Percentiles rank a stretch among this genome's conserved stretches.
phyloP scores from a whole-genome alignment of 2,113 vertebrate genomes.

The Dipodomys ordii region DNA sequence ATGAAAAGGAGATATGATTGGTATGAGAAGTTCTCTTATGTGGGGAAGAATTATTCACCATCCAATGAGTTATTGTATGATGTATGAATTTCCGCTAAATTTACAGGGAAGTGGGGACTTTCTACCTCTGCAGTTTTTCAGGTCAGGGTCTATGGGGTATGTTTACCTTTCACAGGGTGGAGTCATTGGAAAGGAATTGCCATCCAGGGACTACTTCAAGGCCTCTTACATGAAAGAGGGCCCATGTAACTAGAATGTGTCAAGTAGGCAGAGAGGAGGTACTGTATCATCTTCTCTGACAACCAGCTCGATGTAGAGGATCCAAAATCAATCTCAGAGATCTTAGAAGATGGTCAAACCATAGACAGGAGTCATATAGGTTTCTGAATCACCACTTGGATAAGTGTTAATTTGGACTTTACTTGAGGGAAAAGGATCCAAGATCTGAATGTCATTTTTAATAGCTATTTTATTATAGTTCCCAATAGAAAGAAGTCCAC shows the following conservation, averaged over 20 bases:
- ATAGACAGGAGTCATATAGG: background rate
- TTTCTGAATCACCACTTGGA: slow-evolving; percentile 37
- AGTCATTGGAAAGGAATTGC: background rate
- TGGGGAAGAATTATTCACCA: background rate
- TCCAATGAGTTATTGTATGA: background rate
- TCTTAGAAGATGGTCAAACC: background rate
- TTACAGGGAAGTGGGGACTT: background rate
- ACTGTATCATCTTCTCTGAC: background rate
- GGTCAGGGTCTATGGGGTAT: background rate
- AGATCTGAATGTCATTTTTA: background rate
- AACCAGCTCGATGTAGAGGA: background rate
- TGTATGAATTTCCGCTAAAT: background rate
- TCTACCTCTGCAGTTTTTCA: background rate
- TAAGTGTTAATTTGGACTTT: background rate
- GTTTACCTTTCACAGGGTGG: background rate
- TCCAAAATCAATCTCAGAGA: background rate
- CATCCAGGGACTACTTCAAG: background rate
- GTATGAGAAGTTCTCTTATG: background rate
- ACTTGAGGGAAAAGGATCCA: background rate
- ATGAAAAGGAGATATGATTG: background rate
- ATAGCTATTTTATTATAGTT: background rate
- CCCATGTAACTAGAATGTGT: background rate
- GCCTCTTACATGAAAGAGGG: background rate
- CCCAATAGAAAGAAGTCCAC: background rate
- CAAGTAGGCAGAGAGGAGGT: background rate